Conservation (phyloP, 1,140 invertebrate genomes). For the Rhizoglyphus robini region DNA sequence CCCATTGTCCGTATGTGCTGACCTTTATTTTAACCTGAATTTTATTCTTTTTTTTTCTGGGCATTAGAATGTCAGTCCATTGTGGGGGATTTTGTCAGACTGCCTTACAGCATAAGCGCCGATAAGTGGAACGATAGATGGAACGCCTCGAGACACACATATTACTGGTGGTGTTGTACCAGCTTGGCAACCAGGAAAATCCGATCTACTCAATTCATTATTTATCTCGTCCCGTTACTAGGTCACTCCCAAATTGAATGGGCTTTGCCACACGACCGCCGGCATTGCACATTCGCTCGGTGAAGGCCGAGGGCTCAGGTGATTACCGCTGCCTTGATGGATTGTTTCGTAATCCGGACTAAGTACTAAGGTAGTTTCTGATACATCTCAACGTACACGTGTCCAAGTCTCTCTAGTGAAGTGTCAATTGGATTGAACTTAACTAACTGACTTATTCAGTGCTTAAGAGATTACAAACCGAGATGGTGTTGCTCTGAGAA, state of each 20-base stretch:
- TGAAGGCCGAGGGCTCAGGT: constrained; percentile 61
- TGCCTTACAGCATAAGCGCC: constrained; percentile 66
- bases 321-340: constrained; percentile 75
- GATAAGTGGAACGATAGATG: constrained; percentile 50
- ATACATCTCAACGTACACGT: constrained; percentile 15
- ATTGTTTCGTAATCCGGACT: constrained; percentile 45
- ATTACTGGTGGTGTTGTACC: constrained; percentile 70
- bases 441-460: no score
- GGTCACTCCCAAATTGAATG: constrained; percentile 20
- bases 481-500: neutral
- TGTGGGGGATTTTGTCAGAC: constrained; percentile 52
- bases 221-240: constrained; percentile 15
- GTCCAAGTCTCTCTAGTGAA: no score
- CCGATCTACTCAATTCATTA: constrained; percentile 28
- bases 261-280: constrained; percentile 38
- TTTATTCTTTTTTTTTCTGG: constrained; percentile 13
- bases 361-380: constrained; percentile 10
- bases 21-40: no score
- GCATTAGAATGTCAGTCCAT: constrained; percentile 40
- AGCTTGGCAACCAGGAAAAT: constrained; percentile 37
- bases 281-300: constrained; percentile 56
- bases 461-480: no score
- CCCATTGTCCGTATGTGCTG: no score
- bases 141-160: constrained; percentile 51
- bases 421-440: no score